These are phyloP conservation scores for Lithodes maja DNA, from an alignment of 2,888 invertebrate species.

Conservation along the genomic window DNA sequence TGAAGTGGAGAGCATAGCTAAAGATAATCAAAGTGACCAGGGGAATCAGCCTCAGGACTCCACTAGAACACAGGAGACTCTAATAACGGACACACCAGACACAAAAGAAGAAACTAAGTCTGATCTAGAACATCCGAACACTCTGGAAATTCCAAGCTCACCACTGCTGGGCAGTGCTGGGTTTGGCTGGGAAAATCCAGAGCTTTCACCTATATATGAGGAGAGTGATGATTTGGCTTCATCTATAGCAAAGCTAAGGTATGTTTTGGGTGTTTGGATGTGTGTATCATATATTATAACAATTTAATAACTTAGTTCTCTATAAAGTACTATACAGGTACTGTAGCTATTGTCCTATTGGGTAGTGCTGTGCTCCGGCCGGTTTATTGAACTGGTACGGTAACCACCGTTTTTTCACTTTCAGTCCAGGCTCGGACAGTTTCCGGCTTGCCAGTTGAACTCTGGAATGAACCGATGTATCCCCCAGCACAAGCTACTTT, in stretches of 20 bases:
- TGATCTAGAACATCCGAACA: constrained; percentile 29
- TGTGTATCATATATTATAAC: background rate
- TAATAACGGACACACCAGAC: background rate
- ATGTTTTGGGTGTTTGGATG: background rate
- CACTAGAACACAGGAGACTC: background rate
- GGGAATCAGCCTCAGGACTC: background rate
- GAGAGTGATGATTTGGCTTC: constrained; percentile 69
- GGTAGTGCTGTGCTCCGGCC: no score
- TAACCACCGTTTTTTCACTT: no score
- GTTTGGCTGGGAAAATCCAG: constrained; percentile 66
- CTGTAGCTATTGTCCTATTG: no score
- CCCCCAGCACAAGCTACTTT: no score
- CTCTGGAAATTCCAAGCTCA: constrained; percentile 48
- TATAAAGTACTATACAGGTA: background rate
- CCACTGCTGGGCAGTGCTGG: constrained; percentile 55
- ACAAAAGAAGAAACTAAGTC: constrained; percentile 1
- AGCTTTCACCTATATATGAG: constrained; percentile 69
- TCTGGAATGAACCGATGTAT: no score
- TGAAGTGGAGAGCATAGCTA: constrained; percentile 12
- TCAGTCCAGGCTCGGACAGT: no score
- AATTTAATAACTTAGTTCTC: background rate
- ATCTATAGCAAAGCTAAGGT: constrained; percentile 69
- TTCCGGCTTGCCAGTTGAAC: no score
- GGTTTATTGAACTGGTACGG: no score
- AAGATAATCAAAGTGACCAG: constrained; percentile 5